Conservation (phyloP, 1,140 invertebrate species). For the Adoxophyes honmai region DNA sequence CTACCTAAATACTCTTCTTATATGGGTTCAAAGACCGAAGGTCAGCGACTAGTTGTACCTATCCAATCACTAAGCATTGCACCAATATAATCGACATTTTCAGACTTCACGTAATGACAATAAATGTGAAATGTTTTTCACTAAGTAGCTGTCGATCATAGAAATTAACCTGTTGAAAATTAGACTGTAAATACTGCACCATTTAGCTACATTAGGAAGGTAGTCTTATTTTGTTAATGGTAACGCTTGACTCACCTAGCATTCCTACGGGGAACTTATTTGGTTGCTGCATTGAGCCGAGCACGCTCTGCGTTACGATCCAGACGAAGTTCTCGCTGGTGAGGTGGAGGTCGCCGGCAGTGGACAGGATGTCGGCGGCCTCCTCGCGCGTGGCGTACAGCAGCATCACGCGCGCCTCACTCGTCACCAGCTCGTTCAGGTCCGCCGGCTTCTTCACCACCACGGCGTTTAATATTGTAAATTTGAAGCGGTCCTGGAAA, state of each 20-base stretch:
- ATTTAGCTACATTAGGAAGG: conserved; percentile 15
- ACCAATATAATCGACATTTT: too few relatives aligned
- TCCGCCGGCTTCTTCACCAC: conserved; percentile 85
- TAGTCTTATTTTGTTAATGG: conserved; percentile 9
- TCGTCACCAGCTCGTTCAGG: conserved; percentile 88
- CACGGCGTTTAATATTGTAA: conserved; percentile 91
- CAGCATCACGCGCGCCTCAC: conserved; percentile 95
- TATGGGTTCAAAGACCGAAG: too few relatives aligned
- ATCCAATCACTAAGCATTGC: too few relatives aligned
- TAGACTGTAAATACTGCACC: too few relatives aligned
- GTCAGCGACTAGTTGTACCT: too few relatives aligned
- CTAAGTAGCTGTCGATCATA: too few relatives aligned
- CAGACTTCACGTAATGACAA: too few relatives aligned
- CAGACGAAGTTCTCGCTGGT: conserved; percentile 97
- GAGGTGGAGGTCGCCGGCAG: conserved; percentile 89
- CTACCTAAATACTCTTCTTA: too few relatives aligned
- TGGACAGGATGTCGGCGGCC: conserved; percentile 89
- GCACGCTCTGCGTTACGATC: conserved; percentile 97
- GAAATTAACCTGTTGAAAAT: too few relatives aligned
- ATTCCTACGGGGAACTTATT: conserved; percentile 94
- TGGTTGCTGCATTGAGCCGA: conserved; percentile 84
- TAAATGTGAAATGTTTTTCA: too few relatives aligned
- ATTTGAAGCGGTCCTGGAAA: conserved; percentile 89
- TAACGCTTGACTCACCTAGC: conserved; percentile 89
- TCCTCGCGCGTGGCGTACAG: conserved; percentile 94